Evolutionary conservation across 1,140 invertebrate genomes (phyloP).

Genomic region (Temnothorax longispinosus): DNA sequence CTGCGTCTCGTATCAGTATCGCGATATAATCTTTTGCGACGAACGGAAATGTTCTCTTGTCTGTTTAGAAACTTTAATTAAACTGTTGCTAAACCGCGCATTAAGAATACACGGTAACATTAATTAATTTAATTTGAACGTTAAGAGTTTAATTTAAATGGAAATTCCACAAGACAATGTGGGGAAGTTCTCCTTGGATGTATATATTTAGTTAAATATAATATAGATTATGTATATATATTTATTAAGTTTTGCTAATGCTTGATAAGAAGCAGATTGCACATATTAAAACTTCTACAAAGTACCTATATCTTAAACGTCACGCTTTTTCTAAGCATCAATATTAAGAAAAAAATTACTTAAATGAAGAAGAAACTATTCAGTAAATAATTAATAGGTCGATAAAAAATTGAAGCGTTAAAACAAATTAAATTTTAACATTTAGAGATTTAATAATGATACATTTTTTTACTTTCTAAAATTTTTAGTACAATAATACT

Average conservation of each 20-base stretch:
- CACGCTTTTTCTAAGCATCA: not conserved
- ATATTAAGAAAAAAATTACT: not conserved
- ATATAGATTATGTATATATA: not conserved
- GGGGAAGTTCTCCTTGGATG: not conserved
- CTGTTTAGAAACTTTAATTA: constrained; percentile 41
- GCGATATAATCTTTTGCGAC: constrained; percentile 11
- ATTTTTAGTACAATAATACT: not conserved
- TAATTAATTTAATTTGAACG: constrained; percentile 33
- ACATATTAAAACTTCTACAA: not conserved
- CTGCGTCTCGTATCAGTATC: not conserved
- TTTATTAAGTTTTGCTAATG: not conserved
- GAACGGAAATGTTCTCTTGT: not conserved
- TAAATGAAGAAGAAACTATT: not conserved
- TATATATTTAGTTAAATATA: not conserved
- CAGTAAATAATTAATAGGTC: not conserved
- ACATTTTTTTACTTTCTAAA: not conserved
- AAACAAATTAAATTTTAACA: not conserved
- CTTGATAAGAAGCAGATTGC: not conserved
- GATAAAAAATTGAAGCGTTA: not conserved
- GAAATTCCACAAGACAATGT: not conserved
- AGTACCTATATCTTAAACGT: not conserved
- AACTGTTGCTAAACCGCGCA: constrained; percentile 15
- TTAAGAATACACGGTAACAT: constrained; percentile 16
- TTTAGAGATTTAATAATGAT: not conserved
- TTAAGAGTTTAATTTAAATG: constrained; percentile 9